Evolutionary conservation across 2,888 invertebrate genomes (phyloP).

Genomic region (Cephus runcator): DNA sequence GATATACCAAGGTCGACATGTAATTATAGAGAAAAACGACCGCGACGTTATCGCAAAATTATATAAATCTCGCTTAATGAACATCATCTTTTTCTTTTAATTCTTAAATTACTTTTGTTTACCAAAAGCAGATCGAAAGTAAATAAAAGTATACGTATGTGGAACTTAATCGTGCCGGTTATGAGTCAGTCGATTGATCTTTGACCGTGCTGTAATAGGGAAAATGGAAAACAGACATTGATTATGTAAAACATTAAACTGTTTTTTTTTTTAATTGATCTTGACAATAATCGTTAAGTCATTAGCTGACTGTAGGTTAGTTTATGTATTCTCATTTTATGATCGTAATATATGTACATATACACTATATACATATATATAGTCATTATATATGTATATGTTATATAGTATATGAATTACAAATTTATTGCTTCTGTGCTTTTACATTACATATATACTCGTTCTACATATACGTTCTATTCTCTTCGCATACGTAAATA

Average conservation of each 20-base stretch:
- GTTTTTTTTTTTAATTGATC: neutral
- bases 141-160: neutral
- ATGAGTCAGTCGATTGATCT: neutral
- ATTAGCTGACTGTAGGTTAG: neutral
- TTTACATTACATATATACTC: neutral
- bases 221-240: neutral
- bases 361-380: slow-evolving; percentile 31
- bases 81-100: neutral
- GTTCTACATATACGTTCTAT: neutral
- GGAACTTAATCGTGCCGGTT: neutral
- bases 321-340: slow-evolving; percentile 34
- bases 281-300: neutral
- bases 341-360: slow-evolving; percentile 44
- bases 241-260: neutral
- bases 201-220: neutral
- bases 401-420: neutral
- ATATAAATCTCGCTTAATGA: neutral
- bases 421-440: neutral
- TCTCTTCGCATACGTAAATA: neutral
- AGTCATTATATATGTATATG: slow-evolving; percentile 24
- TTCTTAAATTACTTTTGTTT: neutral
- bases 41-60: neutral
- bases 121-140: neutral
- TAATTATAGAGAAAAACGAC: neutral
- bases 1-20: neutral